Percentiles rank a stretch among this genome's conserved stretches.
Evolutionary conservation across 2,797 vertebrate species (phyloP).

Genomic region (Dromococcyx pavoninus): DNA sequence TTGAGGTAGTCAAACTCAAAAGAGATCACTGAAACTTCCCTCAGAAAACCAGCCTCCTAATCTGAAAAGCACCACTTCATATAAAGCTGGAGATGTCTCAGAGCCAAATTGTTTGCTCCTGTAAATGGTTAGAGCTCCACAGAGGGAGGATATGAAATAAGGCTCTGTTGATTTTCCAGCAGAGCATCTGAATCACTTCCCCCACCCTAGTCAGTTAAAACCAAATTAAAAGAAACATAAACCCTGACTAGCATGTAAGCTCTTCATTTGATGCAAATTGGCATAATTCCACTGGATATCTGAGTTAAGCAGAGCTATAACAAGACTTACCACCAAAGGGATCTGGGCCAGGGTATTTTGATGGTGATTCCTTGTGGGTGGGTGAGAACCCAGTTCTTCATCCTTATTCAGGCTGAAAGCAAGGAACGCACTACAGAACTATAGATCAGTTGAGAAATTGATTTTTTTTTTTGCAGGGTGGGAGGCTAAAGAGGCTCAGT

Average conservation of each 20-base stretch:
- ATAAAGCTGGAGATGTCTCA: background rate
- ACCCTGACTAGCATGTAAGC: background rate
- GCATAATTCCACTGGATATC: background rate
- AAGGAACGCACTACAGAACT: background rate
- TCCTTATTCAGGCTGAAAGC: conserved; percentile 8
- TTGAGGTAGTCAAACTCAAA: background rate
- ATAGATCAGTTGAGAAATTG: background rate
- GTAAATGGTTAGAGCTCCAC: background rate
- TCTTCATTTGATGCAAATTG: background rate
- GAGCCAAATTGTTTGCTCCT: background rate
- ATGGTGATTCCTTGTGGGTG: background rate
- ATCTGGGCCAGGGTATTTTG: background rate
- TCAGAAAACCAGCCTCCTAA: background rate
- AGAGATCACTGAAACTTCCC: background rate
- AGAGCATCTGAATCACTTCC: conserved; percentile 5
- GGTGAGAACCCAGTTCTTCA: background rate
- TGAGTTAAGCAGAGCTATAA: background rate
- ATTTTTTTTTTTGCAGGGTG: background rate
- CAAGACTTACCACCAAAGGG: background rate
- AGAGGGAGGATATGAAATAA: conserved; percentile 18
- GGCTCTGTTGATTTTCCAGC: conserved; percentile 5
- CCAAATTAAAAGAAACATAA: conserved; percentile 28
- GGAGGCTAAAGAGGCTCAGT: background rate
- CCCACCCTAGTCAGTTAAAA: background rate
- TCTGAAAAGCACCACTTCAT: background rate